These are phyloP conservation scores for Antennarius maculatus DNA, from an alignment of 2,797 vertebrate species.

Conservation along the genomic window DNA sequence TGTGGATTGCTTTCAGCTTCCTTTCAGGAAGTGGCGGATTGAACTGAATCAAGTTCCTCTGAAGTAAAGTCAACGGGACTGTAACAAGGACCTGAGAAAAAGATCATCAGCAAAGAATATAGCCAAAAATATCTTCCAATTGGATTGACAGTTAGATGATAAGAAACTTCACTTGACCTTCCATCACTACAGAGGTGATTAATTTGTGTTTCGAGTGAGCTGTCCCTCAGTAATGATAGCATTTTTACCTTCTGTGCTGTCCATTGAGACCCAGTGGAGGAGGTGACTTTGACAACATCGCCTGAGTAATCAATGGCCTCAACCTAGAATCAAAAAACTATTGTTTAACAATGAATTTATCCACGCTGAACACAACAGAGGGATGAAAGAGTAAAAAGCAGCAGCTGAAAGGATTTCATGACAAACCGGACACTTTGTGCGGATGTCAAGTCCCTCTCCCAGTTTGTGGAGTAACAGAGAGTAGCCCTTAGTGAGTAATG, in stretches of 20 bases:
- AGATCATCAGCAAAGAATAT: neutral
- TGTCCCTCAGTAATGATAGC: neutral
- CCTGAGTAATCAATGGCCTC: conserved; percentile 90
- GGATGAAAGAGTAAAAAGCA: neutral
- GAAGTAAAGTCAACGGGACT: conserved; percentile 90
- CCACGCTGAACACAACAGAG: accelerated
- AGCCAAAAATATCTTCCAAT: neutral
- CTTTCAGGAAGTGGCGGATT: conserved; percentile 90
- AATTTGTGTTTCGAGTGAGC: too few species aligned
- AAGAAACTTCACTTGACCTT: too few species aligned
- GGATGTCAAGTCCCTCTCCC: conserved; percentile 91
- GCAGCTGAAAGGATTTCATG: neutral
- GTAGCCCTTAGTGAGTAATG: conserved; percentile 90
- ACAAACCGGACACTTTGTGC: conserved; percentile 81
- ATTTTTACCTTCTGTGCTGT: conserved; percentile 89
- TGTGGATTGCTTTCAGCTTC: conserved; percentile 96
- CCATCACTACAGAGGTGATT: too few species aligned
- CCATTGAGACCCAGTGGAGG: conserved; percentile 84
- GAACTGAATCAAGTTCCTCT: conserved; percentile 91
- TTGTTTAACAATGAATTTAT: neutral
- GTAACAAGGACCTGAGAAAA: conserved; percentile 89
- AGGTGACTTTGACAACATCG: conserved; percentile 87
- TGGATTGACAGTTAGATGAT: too few species aligned
- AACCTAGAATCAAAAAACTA: conserved; percentile 77
- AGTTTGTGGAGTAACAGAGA: conserved; percentile 87